phyloP scores from a whole-genome alignment of 1,140 invertebrate species.

The Ostrea edulis region DNA sequence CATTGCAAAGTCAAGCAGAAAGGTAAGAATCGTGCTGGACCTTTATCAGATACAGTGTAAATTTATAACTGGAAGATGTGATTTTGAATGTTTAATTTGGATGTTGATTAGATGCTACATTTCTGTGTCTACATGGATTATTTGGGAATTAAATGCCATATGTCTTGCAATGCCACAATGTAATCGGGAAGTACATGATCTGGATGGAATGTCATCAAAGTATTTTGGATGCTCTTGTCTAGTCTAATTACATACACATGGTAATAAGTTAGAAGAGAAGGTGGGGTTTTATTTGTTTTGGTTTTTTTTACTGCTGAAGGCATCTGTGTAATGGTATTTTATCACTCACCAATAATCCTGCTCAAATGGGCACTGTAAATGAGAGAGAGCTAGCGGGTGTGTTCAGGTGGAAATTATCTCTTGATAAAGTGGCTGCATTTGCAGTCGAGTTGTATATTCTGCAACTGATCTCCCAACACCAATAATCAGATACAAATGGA shows the following conservation, averaged over 20 bases:
- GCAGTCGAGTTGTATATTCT: too few species aligned
- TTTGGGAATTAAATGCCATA: slow-evolving; percentile 3
- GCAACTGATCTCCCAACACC: too few species aligned
- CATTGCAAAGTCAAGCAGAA: neutral
- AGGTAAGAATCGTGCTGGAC: neutral
- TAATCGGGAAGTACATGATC: neutral
- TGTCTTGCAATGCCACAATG: neutral
- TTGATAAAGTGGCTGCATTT: too few species aligned
- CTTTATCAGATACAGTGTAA: neutral
- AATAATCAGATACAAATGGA: too few species aligned
- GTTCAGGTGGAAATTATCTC: neutral
- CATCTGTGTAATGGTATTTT: neutral
- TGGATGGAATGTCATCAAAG: slow-evolving; percentile 6
- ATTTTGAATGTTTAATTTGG: neutral
- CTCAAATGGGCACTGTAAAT: too few species aligned
- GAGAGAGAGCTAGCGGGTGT: neutral
- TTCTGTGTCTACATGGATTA: slow-evolving; percentile 1
- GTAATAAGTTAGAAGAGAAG: too few species aligned
- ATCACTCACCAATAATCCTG: too few species aligned
- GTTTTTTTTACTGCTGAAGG: neutral
- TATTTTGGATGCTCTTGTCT: neutral
- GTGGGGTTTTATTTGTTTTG: neutral
- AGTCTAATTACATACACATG: neutral
- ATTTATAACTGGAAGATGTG: too few species aligned
- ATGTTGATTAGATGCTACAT: too few species aligned